Base-by-base conservation (phyloP, 2,113 vertebrate species). In the Apus apus region DNA sequence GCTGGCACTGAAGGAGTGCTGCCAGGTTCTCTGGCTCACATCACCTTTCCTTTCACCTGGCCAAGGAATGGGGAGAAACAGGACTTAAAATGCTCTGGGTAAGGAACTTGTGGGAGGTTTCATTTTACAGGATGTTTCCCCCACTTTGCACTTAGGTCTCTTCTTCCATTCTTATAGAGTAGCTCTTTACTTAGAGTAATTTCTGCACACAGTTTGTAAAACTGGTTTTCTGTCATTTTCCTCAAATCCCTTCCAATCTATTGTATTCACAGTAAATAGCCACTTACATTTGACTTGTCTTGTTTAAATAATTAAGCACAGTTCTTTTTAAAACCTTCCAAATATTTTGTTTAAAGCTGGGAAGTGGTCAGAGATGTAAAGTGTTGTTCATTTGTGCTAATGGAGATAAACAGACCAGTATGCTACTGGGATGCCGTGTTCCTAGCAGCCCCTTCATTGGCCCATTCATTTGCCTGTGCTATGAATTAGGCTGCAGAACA, bases 331-430 rank as follows among this genome's bases (percentile, higher is more conserved):
- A 1, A 53, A 11, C 50, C 38, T 77, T 5, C 43, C 34, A 7
- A 13, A 3, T 23, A 4, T 15, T 48, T 34, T 48, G 26, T 43
- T 34, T 8, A 22, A 30, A 40, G 34, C 40, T 58, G 48, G 53
- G 25, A 20, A 18, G 56, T 4, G 34, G 9, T 25, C 32, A 4
- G 77, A 20, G 27, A 2, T 32, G 20, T 45, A 32, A 2, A 5
- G 27, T 14, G 51, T 9, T 32, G 54, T 2, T 11, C 1, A 0
- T 25, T 43, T 19, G 15, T 26, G 36, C 46, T 18, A 0, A 20
- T 10, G 62, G 48, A 23, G n/a, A 8, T 11, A n/a, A 57, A 29
- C 0, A 3, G 11, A 3, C 38, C 22, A 2, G 29, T 8, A 0
- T 13, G 7, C 3, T 48, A 27, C 54, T n/a, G 54, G 74, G 23